Base-by-base conservation (phyloP, 2,888 invertebrate species). In the Petrolisthes cinctipes region DNA sequence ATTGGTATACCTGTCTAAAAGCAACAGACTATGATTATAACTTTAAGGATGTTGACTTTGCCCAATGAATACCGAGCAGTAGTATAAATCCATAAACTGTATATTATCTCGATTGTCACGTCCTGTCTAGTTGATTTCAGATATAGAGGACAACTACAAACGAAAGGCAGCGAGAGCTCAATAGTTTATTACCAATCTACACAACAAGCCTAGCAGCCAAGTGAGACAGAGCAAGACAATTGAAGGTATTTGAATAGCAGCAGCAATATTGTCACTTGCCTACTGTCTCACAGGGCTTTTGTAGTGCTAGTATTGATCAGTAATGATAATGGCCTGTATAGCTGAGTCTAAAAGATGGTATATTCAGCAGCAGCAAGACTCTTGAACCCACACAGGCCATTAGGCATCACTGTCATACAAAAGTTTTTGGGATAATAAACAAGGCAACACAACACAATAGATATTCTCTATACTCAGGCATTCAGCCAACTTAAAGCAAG, bases 41-140 rank as follows among this genome's bases (percentile, higher is more conserved):
- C 83, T 54, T 23, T 14, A 51, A 14, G 6, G 51, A 76, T 23
- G 51, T 20, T 51, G 11, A 11, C 3, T n/a, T 37, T 37, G 37
- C 37, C 37, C 37, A 37, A 37, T 2, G 2, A 37, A 37, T 0
- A 37, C 37, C 37, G 37, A n/a, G 51, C 76, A 76, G 51, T 53
- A 51, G 54, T 51, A 76, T 23, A 9, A 75, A 53, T 51, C 11
- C n/a, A 76, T 51, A 76, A 51, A 76, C 11, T 53, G 75, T n/a
- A 37, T 17, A n/a, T 54, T 23, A 75, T 11, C 56, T 76, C 51
- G 79, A 53, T 37, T 81, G 82, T 81, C 53, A 89, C 82, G 79
- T 86, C 89, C 79, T 86, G 85, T 86, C 89, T 86, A 90, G 89
- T 86, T 90, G 86, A 83, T 87, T 82, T 89, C 88, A 89, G 80